Evolutionary conservation across 1,140 invertebrate species (phyloP), one percentile per base, ranked within the genome.

Genomic region (Cephus cinctus): DNA sequence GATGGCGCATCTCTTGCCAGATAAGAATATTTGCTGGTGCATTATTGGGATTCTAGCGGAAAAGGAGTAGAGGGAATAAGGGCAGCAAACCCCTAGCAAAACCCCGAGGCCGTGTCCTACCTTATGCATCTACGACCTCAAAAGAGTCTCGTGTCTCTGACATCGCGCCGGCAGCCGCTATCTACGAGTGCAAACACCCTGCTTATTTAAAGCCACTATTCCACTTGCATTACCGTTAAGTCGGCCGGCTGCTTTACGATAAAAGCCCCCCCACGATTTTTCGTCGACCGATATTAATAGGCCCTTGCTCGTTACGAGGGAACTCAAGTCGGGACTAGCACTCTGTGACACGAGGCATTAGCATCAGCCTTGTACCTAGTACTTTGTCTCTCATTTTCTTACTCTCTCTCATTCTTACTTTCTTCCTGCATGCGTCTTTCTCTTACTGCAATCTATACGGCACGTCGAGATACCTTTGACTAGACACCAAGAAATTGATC

Each of bases 191-290:
- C 57, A 62, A 65, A 65, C 62, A 62, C 55, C 54, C 54, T 54
- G 62, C 55, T 62, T 62, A 58, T 62, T 62, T 62, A 62, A 58
- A 62, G 57, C 52, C 43, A 36, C 27, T 55, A 59, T 49, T 50
- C 50, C 47, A 56, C 47, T 30, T 12, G 20, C 45, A 5, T 42
- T 16, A 54, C 56, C 50, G 55, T 56, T 51, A 58, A 57, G 38
- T 55, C 53, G 54, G 40, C 44, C 47, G 54, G 59, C n/a, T n/a
- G n/a, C 44, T 61, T 64, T 57, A 57, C 55, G 57, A 61, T 64
- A 60, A 64, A 61, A 63, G 54, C 59, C 56, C 30, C 59, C 56
- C 30, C 35, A 31, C 45, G 49, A 47, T 47, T 44, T 14, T 35
- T 27, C 31, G 15, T 30, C 18, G n/a, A 19, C 19, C n/a, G 20